Evolutionary conservation across 37 sponge, comb jelly and placozoan genomes (phyloP).

Genomic region (Dysidea cf. avara): DNA sequence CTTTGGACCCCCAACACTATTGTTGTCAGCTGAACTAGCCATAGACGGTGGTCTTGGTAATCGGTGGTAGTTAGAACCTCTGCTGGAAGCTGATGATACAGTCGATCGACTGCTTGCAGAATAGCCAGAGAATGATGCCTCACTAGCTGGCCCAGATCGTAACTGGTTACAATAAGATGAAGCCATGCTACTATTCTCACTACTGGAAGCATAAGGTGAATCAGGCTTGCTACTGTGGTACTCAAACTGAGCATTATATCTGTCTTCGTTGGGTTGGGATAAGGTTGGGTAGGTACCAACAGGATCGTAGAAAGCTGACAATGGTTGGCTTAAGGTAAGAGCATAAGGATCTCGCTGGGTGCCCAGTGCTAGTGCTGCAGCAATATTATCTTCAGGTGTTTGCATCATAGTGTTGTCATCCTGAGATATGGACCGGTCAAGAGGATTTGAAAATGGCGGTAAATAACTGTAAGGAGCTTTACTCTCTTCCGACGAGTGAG

Average conservation of each 20-base stretch:
- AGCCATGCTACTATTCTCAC: slow-evolving; percentile 60
- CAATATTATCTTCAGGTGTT: too few species aligned
- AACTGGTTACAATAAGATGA: slow-evolving; percentile 47
- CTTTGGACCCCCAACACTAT: too few species aligned
- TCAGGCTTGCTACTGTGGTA: slow-evolving; percentile 31
- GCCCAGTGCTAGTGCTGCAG: too few species aligned
- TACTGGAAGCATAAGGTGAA: slow-evolving; percentile 63
- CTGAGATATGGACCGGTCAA: too few species aligned
- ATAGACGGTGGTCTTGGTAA: slow-evolving; percentile 45
- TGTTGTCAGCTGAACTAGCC: background rate
- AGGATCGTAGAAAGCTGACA: too few species aligned
- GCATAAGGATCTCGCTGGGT: too few species aligned
- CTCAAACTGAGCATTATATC: background rate
- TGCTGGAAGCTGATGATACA: slow-evolving; percentile 37
- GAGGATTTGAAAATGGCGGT: too few species aligned
- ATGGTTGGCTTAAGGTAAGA: too few species aligned
- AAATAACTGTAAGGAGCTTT: too few species aligned
- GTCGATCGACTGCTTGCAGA: slow-evolving; percentile 39
- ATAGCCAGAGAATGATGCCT: slow-evolving; percentile 44
- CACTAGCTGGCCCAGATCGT: slow-evolving; percentile 71
- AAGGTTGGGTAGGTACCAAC: too few species aligned
- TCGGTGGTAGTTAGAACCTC: slow-evolving; percentile 30
- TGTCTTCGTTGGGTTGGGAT: background rate
- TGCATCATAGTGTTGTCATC: too few species aligned
- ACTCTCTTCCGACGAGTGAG: too few species aligned